Percentiles rank a stretch among this genome's conserved stretches.
These are phyloP conservation scores for Cantharis lateralis DNA, from an alignment of 2,888 invertebrate genomes.

Conservation along the genomic window DNA sequence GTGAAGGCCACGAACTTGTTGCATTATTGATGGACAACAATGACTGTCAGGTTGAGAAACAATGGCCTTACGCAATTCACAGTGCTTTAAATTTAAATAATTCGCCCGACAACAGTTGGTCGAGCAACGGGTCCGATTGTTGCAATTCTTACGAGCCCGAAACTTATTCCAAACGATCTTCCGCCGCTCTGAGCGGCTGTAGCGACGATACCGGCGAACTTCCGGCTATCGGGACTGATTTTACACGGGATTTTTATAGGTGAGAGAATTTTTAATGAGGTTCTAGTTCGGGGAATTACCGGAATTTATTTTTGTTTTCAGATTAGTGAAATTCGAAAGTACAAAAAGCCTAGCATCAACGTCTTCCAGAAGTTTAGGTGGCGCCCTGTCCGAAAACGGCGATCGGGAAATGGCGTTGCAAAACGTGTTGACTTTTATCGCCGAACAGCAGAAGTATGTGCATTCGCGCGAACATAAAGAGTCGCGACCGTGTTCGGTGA, in stretches of 20 bases:
- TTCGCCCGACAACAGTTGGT: slow-evolving; percentile 66
- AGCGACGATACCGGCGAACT: slow-evolving; percentile 68
- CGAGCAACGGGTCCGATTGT: slow-evolving; percentile 59
- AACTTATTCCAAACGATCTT: slow-evolving; percentile 70
- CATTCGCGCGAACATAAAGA: slow-evolving; percentile 64
- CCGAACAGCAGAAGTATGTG: slow-evolving; percentile 76
- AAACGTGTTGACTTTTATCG: slow-evolving; percentile 75
- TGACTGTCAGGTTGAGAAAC: slow-evolving; percentile 60
- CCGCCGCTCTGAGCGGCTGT: slow-evolving; percentile 68
- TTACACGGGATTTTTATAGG: slow-evolving; percentile 77
- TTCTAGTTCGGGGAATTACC: not conserved
- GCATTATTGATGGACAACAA: slow-evolving; percentile 59
- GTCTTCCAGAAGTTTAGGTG: slow-evolving; percentile 69
- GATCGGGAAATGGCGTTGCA: slow-evolving; percentile 73
- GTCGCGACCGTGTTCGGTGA: slow-evolving; percentile 60
- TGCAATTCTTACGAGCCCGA: slow-evolving; percentile 57
- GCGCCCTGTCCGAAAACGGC: slow-evolving; percentile 60
- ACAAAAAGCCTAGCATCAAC: slow-evolving; percentile 78
- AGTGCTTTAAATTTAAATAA: slow-evolving; percentile 40
- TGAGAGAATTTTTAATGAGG: slow-evolving; percentile 23
- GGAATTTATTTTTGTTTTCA: slow-evolving; percentile 40
- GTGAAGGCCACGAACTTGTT: slow-evolving; percentile 68
- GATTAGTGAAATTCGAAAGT: slow-evolving; percentile 80
- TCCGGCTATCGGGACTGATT: slow-evolving; percentile 72
- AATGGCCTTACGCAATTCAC: slow-evolving; percentile 67